Percentiles rank a stretch among this genome's conserved stretches.
phyloP scores from a whole-genome alignment of 1,140 invertebrate genomes.

The Daktulosphaira vitifoliae region DNA sequence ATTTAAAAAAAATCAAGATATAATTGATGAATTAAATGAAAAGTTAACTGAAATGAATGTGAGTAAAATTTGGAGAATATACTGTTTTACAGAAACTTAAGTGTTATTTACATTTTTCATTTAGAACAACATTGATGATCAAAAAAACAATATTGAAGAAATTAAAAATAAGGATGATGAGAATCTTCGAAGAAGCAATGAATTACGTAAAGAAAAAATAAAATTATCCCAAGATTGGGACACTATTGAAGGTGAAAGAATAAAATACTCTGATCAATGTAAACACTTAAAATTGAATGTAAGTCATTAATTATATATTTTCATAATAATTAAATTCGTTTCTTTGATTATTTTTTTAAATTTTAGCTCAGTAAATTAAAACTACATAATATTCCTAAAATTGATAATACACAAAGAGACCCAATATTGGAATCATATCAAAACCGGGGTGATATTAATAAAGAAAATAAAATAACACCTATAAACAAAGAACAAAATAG shows the following conservation, averaged over 20 bases:
- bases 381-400: conserved; percentile 2
- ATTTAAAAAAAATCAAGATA: background rate
- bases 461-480: conserved; percentile 9
- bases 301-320: too few species aligned
- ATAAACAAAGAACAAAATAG: conserved; percentile 60
- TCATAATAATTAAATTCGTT: background rate
- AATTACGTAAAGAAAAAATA: background rate
- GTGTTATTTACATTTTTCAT: background rate
- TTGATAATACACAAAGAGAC: conserved; percentile 3
- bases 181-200: background rate
- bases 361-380: background rate
- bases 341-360: background rate
- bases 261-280: background rate
- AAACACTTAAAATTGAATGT: too few species aligned
- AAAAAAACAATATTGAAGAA: conserved; percentile 1
- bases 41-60: background rate
- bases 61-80: background rate
- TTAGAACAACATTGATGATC: background rate
- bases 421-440: conserved; percentile 16
- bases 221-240: background rate
- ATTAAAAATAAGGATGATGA: conserved; percentile 2
- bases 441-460: too few species aligned
- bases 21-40: background rate
- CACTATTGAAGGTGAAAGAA: background rate
- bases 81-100: too few species aligned